phyloP scores from a whole-genome alignment of 2,888 invertebrate genomes.

The Prionchulus punctatus region DNA sequence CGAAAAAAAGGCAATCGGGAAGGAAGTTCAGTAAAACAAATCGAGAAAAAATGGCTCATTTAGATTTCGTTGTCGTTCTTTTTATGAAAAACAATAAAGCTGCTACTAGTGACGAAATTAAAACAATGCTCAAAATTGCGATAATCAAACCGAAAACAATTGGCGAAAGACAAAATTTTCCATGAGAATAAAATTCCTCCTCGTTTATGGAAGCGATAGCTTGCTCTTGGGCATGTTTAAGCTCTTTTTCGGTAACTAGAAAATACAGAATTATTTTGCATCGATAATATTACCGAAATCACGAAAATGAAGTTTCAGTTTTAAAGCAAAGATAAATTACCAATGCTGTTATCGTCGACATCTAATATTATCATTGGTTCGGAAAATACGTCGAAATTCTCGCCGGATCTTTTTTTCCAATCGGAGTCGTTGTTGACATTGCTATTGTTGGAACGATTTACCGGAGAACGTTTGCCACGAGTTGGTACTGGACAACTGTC shows the following conservation, averaged over 20 bases:
- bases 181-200: not conserved
- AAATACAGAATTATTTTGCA: not conserved
- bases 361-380: conserved; percentile 23
- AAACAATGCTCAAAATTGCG: not conserved
- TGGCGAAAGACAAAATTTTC: not conserved
- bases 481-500: conserved; percentile 12
- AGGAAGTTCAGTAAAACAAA: too few relatives aligned
- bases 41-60: too few relatives aligned
- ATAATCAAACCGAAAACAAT: not conserved
- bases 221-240: too few relatives aligned
- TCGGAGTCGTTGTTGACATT: not conserved
- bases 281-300: too few relatives aligned
- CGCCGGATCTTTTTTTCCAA: too few relatives aligned
- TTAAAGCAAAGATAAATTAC: too few relatives aligned
- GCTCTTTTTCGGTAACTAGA: too few relatives aligned
- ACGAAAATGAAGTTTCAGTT: too few relatives aligned
- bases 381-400: conserved; percentile 23
- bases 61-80: not conserved
- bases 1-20: too few relatives aligned
- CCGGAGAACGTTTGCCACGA: not conserved
- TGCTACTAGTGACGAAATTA: not conserved
- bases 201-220: not conserved
- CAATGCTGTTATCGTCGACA: conserved; percentile 23
- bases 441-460: not conserved
- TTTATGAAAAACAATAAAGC: not conserved